A percentile compares a stretch with the other conserved stretches of the same genome.
These are phyloP conservation scores for Drosophila picticornis DNA, from an alignment of 2,888 invertebrate genomes.

Conservation along the genomic window DNA sequence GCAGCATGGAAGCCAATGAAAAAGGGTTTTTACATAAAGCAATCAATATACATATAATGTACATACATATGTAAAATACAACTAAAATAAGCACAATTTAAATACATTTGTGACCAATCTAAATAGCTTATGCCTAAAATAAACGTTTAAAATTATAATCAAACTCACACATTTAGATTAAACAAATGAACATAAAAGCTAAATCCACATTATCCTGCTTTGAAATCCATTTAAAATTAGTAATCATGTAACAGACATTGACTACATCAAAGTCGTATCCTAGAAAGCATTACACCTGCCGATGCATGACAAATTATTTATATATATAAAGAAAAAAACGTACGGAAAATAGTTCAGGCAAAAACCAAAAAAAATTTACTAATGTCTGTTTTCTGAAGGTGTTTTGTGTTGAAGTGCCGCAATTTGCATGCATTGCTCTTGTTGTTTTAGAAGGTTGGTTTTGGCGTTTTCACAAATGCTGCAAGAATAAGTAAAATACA, in stretches of 20 bases:
- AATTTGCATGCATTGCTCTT: conserved; percentile 72
- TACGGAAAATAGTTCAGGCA: conserved; percentile 7
- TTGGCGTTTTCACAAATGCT: conserved; percentile 71
- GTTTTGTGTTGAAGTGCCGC: conserved; percentile 45
- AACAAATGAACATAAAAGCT: conserved; percentile 60
- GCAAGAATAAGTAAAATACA: conserved; percentile 57
- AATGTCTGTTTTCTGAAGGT: conserved; percentile 32
- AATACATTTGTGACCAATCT: conserved; percentile 29
- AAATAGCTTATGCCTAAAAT: conserved; percentile 42
- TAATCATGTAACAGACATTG: conserved; percentile 29
- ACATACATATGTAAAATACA: conserved; percentile 57
- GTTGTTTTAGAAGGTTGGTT: conserved; percentile 54
- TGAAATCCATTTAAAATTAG: conserved; percentile 25
- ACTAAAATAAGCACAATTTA: conserved; percentile 57
- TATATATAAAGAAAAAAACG: conserved; percentile 12
- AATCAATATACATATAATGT: conserved; percentile 37
- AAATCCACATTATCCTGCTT: conserved; percentile 48
- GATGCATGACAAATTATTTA: conserved; percentile 25
- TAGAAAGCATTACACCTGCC: conserved; percentile 23
- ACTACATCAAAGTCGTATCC: conserved; percentile 22
- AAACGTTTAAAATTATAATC: conserved; percentile 53
- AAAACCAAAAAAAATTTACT: not conserved
- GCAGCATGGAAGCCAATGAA: conserved; percentile 72
- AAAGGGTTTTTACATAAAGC: conserved; percentile 66
- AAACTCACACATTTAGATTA: conserved; percentile 71